Base-by-base conservation (phyloP, 2,113 vertebrate genomes). In the Oophaga pumilio region DNA sequence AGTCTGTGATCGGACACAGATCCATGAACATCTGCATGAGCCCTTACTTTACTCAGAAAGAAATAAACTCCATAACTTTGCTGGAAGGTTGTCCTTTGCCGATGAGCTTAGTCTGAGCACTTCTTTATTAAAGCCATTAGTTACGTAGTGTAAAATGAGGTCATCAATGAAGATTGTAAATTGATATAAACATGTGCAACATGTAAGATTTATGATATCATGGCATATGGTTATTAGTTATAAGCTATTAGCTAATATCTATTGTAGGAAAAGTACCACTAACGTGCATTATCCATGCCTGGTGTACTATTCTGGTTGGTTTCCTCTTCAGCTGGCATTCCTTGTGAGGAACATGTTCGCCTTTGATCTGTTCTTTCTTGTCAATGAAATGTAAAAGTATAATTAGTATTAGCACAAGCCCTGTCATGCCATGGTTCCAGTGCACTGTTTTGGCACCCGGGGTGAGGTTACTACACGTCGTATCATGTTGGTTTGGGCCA, bases 351-450 rank as follows among this genome's bases (percentile, higher is more conserved):
- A 60, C 20, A 22, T 26, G 22, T 82, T 33, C 8, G 7, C 26
- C 68, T 84, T 84, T 69, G 49, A 84, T 71, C 82, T 76, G 52
- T 60, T 60, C 84, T 59, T 84, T 71, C 66, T 33, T 28, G 18
- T 59, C 53, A 85, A 62, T 59, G 33, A 76, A 59, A 60, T 26
- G 66, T 85, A 73, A 57, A 84, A 68, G 84, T 71, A 71, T 33
- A 33, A 59, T 76, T 74, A 59, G 53, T 60, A 26, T 0, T 8
- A 50, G 17, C 20, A 59, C 57, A 86, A 86, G 84, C 74, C 84
- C 56, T 26, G 49, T 77, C 74, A 52, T 66, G 84, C 81, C 33
- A 18, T 49, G 43, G 20, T 82, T 49, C 79, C 57, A 49, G 53
- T 24, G n/a, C 26, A 43, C 84, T 59, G 69, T 53, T 64, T 64